Percentiles rank a stretch among this genome's conserved stretches.
These are phyloP conservation scores for Aphidius ervi DNA, from an alignment of 1,140 invertebrate species.

Conservation along the genomic window DNA sequence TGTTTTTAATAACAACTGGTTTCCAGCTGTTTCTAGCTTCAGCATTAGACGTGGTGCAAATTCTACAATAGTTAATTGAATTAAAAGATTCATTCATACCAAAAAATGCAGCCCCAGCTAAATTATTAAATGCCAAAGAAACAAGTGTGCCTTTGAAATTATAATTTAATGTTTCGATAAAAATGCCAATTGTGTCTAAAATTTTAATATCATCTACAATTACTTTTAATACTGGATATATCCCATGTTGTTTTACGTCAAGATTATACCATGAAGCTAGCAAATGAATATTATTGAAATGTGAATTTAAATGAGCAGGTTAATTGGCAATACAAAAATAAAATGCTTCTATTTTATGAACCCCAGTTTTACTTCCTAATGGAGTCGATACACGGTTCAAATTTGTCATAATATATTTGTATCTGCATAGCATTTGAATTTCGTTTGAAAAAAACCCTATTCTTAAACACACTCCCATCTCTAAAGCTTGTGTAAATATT, in stretches of 20 bases:
- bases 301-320: constrained; percentile 23
- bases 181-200: constrained; percentile 21
- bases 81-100: constrained; percentile 22
- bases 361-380: constrained; percentile 19
- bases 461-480: constrained; percentile 16
- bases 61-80: constrained; percentile 24
- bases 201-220: constrained; percentile 27
- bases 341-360: constrained; percentile 26
- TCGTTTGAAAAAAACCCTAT: constrained; percentile 12
- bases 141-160: constrained; percentile 22
- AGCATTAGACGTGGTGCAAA: constrained; percentile 23
- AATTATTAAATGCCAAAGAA: constrained; percentile 26
- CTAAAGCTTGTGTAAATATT: constrained; percentile 15
- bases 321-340: constrained; percentile 25
- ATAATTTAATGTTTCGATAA: constrained; percentile 13
- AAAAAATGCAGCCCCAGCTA: constrained; percentile 21
- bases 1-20: constrained; percentile 19
- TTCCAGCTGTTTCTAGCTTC: constrained; percentile 16
- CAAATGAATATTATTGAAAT: constrained; percentile 27
- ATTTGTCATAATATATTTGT: constrained; percentile 26
- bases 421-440: constrained; percentile 19
- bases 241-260: constrained; percentile 23
- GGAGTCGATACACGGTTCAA: constrained; percentile 23
- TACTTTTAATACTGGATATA: constrained; percentile 25
- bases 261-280: constrained; percentile 23